These are phyloP conservation scores for Cherax destructor DNA, from an alignment of 1,140 invertebrate genomes.

Conservation along the genomic window DNA sequence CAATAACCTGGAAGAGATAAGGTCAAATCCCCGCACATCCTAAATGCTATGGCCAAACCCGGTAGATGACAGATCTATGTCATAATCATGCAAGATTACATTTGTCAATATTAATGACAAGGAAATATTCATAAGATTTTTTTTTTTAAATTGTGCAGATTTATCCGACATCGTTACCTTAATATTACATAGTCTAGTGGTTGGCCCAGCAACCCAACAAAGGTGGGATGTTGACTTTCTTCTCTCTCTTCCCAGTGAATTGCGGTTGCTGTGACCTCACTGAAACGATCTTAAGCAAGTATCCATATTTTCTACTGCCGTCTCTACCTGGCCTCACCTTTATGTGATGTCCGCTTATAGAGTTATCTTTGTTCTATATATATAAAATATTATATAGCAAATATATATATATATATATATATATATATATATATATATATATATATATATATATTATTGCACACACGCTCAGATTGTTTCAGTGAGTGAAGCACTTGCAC, in stretches of 20 bases:
- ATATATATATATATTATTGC: slow-evolving; percentile 31
- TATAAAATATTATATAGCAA: not conserved
- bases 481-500: slow-evolving; percentile 19
- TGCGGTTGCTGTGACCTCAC: not conserved
- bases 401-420: slow-evolving; percentile 3
- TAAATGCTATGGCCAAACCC: not conserved
- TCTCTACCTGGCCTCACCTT: slow-evolving; percentile 40
- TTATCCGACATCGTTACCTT: not conserved
- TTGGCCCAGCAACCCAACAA: not conserved
- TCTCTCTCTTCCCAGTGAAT: slow-evolving; percentile 7
- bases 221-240: not conserved
- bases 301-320: slow-evolving; percentile 26
- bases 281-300: not conserved
- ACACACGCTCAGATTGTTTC: slow-evolving; percentile 39
- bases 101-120: not conserved
- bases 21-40: not conserved
- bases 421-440: slow-evolving; percentile 49
- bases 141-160: not conserved
- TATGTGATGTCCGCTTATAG: slow-evolving; percentile 55
- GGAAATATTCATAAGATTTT: not conserved
- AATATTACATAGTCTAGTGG: not conserved
- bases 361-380: slow-evolving; percentile 38
- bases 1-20: slow-evolving; percentile 19
- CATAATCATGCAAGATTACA: not conserved
- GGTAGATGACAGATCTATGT: not conserved